Evolutionary conservation across 2,113 vertebrate genomes (phyloP).

Genomic region (Felis chaus): DNA sequence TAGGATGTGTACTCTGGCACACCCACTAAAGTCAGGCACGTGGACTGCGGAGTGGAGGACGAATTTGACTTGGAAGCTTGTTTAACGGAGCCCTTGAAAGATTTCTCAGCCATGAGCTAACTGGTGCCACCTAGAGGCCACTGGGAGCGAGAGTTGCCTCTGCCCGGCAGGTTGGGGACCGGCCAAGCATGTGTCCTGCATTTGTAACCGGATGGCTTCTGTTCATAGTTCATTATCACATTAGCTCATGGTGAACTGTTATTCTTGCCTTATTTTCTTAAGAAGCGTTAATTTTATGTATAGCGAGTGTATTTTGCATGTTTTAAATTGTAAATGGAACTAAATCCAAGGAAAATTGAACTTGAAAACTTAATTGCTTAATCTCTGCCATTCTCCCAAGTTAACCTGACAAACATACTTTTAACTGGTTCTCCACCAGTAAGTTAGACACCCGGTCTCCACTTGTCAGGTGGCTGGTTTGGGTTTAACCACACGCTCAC

Average conservation of each 20-base stretch:
- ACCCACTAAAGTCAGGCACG: constrained; percentile 89
- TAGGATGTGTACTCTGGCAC: constrained; percentile 86
- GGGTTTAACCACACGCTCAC: not conserved
- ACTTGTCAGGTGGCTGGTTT: not conserved
- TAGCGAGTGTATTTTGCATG: constrained; percentile 69
- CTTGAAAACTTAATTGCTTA: not conserved
- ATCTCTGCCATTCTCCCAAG: not conserved
- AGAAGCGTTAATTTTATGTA: constrained; percentile 76
- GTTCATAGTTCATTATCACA: not conserved
- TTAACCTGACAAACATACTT: not conserved
- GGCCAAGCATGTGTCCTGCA: not conserved
- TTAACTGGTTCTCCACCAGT: not conserved
- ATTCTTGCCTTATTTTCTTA: constrained; percentile 56
- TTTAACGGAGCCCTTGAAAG: constrained; percentile 81
- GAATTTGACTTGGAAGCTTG: constrained; percentile 86
- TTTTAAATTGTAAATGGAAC: constrained; percentile 38
- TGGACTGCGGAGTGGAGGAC: constrained; percentile 80
- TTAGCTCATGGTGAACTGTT: not conserved
- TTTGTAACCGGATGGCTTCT: not conserved
- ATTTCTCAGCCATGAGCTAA: constrained; percentile 81
- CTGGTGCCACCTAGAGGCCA: not conserved
- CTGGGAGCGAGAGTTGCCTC: not conserved
- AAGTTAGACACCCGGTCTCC: accelerated
- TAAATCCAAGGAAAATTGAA: not conserved
- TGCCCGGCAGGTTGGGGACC: not conserved